Percentiles rank a stretch among this genome's conserved stretches.
Evolutionary conservation across 2,113 vertebrate species (phyloP).

Genomic region (Amphiprion percula): DNA sequence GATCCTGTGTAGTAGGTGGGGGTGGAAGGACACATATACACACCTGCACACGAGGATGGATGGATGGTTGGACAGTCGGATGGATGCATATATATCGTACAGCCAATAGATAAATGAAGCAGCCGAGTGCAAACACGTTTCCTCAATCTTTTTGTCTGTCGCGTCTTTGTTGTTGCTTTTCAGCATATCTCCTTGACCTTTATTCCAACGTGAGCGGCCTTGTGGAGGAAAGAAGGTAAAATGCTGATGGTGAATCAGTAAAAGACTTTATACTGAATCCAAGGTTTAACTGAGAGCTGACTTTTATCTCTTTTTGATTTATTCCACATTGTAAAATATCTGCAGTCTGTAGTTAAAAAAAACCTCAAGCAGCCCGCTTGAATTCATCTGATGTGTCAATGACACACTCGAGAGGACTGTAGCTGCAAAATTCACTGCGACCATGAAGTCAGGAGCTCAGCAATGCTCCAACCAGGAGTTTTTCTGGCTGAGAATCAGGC

Average conservation of each 20-base stretch:
- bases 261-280: slow-evolving; percentile 9
- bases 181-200: slow-evolving; percentile 10
- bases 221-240: neutral
- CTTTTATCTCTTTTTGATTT: neutral
- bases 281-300: slow-evolving; percentile 10
- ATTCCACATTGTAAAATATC: neutral
- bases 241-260: slow-evolving; percentile 11
- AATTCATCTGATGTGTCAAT: too few relatives aligned
- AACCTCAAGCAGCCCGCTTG: too few relatives aligned
- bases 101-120: slow-evolving; percentile 8
- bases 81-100: neutral
- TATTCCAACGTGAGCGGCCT: neutral
- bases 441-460: slow-evolving; percentile 17
- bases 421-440: neutral
- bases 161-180: slow-evolving; percentile 5
- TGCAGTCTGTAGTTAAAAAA: neutral
- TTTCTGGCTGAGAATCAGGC: slow-evolving; percentile 49
- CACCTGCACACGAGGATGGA: slow-evolving; percentile 19
- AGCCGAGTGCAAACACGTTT: slow-evolving; percentile 11
- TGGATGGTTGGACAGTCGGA: neutral
- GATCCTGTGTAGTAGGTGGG: slow-evolving; percentile 64
- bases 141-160: slow-evolving; percentile 8
- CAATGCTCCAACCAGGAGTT: slow-evolving; percentile 16
- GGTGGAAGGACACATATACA: slow-evolving; percentile 50
- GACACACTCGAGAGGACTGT: neutral